Percentiles rank a stretch among this genome's conserved stretches.
Conservation (phyloP, 2,888 invertebrate species). For the Ellobium chinense region DNA sequence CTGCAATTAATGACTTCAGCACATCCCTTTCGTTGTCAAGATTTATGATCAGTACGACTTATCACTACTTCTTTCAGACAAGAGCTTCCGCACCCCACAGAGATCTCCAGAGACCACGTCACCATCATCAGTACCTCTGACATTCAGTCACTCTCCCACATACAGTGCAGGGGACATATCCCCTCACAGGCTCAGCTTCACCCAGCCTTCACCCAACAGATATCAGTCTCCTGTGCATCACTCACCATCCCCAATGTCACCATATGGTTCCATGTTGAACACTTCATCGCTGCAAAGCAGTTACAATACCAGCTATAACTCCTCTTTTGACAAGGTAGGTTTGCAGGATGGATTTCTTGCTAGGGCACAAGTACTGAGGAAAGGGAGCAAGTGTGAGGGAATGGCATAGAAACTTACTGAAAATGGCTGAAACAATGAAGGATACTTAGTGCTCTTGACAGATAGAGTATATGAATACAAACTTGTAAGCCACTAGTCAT, state of each 20-base stretch:
- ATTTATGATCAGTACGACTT: no score
- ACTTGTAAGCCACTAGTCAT: no score
- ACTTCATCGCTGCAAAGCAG: constrained; percentile 30
- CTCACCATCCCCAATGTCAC: constrained; percentile 18
- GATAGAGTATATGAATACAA: no score
- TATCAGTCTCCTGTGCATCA: constrained; percentile 20
- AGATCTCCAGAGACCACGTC: constrained; percentile 45
- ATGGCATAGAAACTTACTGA: no score
- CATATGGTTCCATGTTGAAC: constrained; percentile 6
- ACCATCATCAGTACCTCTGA: constrained; percentile 28
- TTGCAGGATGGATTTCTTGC: no score
- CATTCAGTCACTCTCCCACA: neutral
- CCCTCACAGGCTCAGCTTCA: constrained; percentile 38
- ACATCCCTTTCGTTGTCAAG: no score
- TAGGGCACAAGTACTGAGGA: no score
- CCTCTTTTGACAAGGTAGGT: constrained; percentile 38
- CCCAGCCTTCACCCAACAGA: constrained; percentile 27
- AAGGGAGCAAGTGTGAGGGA: no score
- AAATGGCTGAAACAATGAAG: no score
- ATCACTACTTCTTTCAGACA: constrained; percentile 59
- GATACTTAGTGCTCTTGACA: no score
- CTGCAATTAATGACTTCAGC: no score
- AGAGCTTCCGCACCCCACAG: constrained; percentile 64
- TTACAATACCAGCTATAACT: constrained; percentile 30
- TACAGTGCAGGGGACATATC: constrained; percentile 44